Evolutionary conservation across 1,140 invertebrate genomes (phyloP).

Genomic region (Procambarus clarkii): DNA sequence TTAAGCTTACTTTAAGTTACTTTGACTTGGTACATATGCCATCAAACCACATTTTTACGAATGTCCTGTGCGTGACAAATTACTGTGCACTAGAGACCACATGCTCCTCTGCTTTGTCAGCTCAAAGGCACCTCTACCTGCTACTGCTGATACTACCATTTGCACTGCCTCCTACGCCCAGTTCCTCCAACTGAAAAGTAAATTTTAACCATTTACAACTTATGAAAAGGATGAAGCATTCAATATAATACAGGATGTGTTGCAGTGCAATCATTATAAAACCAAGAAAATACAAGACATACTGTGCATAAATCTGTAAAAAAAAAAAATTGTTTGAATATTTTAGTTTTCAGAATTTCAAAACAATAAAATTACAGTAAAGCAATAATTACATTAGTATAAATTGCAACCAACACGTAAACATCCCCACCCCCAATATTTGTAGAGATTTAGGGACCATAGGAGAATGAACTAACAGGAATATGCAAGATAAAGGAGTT

Average conservation of each 20-base stretch:
- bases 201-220: not conserved
- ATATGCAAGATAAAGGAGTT: no score
- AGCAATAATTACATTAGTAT: no score
- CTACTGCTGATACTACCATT: conserved; percentile 25
- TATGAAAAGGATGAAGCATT: no score
- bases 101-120: not conserved
- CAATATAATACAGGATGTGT: no score
- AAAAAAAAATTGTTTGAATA: not conserved
- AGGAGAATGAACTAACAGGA: no score
- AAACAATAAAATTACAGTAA: no score
- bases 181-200: conserved; percentile 26
- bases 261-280: not conserved
- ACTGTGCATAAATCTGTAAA: not conserved
- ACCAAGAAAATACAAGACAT: not conserved
- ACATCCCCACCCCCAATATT: no score
- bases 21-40: not conserved
- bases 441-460: no score
- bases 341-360: not conserved
- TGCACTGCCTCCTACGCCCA: conserved; percentile 13
- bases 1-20: not conserved
- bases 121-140: not conserved
- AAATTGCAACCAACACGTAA: no score
- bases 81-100: not conserved
- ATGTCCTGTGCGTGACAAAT: no score
- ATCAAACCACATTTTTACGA: not conserved